phyloP scores from a whole-genome alignment of 2,113 vertebrate genomes.

The Syngnathus typhle region DNA sequence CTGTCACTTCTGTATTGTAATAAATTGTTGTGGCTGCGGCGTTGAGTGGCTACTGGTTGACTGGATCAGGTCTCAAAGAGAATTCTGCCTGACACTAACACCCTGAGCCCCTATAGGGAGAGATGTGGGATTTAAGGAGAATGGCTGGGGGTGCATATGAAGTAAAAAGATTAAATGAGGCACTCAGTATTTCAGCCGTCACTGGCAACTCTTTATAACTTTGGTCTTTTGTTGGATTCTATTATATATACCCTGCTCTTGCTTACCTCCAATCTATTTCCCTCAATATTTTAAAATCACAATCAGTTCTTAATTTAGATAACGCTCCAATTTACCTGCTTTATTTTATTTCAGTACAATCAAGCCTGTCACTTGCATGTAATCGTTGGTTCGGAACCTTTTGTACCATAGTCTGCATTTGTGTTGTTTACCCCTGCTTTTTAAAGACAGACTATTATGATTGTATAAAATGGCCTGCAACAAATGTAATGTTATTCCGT shows the following conservation, averaged over 20 bases:
- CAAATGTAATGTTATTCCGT: not conserved
- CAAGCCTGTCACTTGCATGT: not conserved
- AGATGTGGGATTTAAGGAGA: slow-evolving; percentile 54
- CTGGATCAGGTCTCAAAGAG: slow-evolving; percentile 51
- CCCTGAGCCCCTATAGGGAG: slow-evolving; percentile 45
- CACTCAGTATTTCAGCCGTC: slow-evolving; percentile 49
- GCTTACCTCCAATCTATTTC: not conserved
- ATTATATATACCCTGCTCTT: not conserved
- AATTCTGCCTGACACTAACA: slow-evolving; percentile 64
- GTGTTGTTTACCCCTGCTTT: not conserved
- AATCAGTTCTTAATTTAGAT: not conserved
- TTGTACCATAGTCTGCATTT: not conserved
- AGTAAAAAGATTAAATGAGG: slow-evolving; percentile 51
- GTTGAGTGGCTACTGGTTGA: slow-evolving; percentile 52
- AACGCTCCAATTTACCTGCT: not conserved
- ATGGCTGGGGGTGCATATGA: slow-evolving; percentile 36
- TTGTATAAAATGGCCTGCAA: not conserved
- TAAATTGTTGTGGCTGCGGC: slow-evolving; percentile 50
- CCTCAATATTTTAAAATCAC: not conserved
- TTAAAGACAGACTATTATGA: not conserved
- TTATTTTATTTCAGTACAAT: not conserved
- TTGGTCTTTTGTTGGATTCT: slow-evolving; percentile 3
- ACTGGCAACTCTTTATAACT: slow-evolving; percentile 34
- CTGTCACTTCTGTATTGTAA: slow-evolving; percentile 44
- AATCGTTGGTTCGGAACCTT: not conserved